These are phyloP conservation scores for Takifugu flavidus DNA, from an alignment of 2,113 vertebrate species.

Conservation along the genomic window DNA sequence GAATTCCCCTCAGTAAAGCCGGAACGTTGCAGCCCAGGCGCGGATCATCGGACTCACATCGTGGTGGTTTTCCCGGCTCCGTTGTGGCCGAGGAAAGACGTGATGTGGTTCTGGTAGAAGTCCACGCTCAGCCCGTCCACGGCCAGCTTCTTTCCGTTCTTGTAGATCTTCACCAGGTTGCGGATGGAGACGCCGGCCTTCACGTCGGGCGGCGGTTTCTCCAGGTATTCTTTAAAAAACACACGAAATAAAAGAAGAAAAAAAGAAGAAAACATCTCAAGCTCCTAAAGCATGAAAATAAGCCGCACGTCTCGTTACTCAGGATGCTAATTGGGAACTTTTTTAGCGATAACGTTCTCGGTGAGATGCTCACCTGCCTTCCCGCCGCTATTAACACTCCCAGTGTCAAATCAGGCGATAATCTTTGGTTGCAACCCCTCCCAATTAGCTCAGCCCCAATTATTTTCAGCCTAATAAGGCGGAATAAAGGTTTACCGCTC, in stretches of 20 bases:
- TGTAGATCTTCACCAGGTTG: constrained; percentile 94
- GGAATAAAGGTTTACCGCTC: constrained; percentile 48
- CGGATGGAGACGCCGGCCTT: constrained; percentile 88
- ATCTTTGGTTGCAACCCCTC: constrained; percentile 40
- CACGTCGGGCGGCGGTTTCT: constrained; percentile 81
- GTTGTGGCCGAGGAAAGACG: constrained; percentile 97
- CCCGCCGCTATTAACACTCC: constrained; percentile 29
- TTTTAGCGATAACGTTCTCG: constrained; percentile 14
- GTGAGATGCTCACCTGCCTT: background rate
- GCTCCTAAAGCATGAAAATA: constrained; percentile 3
- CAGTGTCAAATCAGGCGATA: constrained; percentile 36
- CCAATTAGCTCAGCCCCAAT: constrained; percentile 21
- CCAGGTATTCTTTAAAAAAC: constrained; percentile 79
- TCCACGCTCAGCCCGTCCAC: constrained; percentile 90
- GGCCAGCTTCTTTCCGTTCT: constrained; percentile 90
- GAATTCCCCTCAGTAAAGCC: background rate
- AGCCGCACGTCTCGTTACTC: background rate
- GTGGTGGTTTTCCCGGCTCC: constrained; percentile 98
- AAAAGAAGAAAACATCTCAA: background rate
- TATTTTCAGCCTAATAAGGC: constrained; percentile 7
- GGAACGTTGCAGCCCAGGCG: constrained; percentile 19
- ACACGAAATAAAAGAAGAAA: no score
- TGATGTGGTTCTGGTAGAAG: constrained; percentile 96
- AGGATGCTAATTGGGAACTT: constrained; percentile 15
- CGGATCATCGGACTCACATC: constrained; percentile 79